These are phyloP conservation scores for Chromobotia macracanthus DNA, from an alignment of 2,797 vertebrate genomes.

Conservation along the genomic window DNA sequence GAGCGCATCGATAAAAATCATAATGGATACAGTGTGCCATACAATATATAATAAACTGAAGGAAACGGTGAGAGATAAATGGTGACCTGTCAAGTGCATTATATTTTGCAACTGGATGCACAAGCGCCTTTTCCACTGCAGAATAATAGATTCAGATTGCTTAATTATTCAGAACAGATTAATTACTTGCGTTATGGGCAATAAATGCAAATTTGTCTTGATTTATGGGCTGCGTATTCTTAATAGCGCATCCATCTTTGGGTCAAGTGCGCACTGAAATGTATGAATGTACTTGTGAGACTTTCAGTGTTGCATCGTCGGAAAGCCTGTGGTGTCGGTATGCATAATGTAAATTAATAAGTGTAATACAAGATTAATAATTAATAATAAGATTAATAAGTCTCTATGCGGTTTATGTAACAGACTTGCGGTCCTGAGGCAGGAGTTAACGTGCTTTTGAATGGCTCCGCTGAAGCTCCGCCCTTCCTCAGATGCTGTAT, in stretches of 20 bases:
- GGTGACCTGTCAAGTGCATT: not conserved
- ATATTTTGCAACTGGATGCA: not conserved
- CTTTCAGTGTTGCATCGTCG: not conserved
- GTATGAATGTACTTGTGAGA: not conserved
- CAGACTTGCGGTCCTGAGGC: not conserved
- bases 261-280: not conserved
- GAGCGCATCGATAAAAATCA: not conserved
- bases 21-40: conserved; percentile 1
- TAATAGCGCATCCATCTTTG: not conserved
- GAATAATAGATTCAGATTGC: not conserved
- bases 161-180: too few relatives aligned
- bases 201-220: not conserved
- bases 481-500: too few relatives aligned
- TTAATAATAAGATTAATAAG: too few relatives aligned
- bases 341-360: not conserved
- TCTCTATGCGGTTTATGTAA: not conserved
- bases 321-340: not conserved
- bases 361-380: too few relatives aligned
- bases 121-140: not conserved
- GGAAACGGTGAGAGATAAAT: not conserved
- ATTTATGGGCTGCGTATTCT: not conserved
- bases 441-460: conserved; percentile 3
- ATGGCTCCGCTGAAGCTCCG: not conserved
- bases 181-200: not conserved
- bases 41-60: not conserved